Percentiles rank a stretch among this genome's conserved stretches.
Evolutionary conservation across 1,140 invertebrate species (phyloP).

Genomic region (Leptinotarsa undecemlineata): DNA sequence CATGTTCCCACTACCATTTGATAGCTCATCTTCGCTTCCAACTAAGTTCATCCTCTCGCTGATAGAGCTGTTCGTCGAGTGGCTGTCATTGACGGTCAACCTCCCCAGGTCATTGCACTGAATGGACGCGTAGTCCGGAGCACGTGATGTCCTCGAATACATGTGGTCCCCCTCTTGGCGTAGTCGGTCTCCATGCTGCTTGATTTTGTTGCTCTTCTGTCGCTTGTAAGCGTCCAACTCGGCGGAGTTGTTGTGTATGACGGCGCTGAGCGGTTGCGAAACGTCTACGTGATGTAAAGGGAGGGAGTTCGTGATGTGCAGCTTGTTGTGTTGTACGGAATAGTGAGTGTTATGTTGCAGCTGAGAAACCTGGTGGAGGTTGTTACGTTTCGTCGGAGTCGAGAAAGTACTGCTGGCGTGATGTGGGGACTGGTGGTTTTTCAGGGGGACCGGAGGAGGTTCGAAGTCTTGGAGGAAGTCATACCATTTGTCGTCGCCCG

Average conservation of each 20-base stretch:
- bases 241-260: slow-evolving; percentile 46
- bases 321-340: slow-evolving; percentile 51
- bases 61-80: slow-evolving; percentile 61
- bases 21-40: slow-evolving; percentile 64
- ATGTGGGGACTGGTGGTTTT: slow-evolving; percentile 37
- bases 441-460: slow-evolving; percentile 40
- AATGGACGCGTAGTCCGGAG: slow-evolving; percentile 30
- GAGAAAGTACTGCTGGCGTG: slow-evolving; percentile 50
- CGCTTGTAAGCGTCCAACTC: slow-evolving; percentile 55
- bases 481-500: slow-evolving; percentile 69
- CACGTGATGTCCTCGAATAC: slow-evolving; percentile 1
- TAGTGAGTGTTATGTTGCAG: slow-evolving; percentile 49
- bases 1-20: slow-evolving; percentile 58
- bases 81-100: slow-evolving; percentile 57
- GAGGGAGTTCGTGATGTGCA: slow-evolving; percentile 56
- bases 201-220: slow-evolving; percentile 55
- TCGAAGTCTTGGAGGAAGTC: slow-evolving; percentile 49
- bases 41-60: slow-evolving; percentile 51
- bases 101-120: slow-evolving; percentile 45
- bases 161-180: slow-evolving; percentile 34
- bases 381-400: slow-evolving; percentile 51
- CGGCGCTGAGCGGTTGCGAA: slow-evolving; percentile 51
- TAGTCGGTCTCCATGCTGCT: slow-evolving; percentile 55
- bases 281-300: slow-evolving; percentile 55
- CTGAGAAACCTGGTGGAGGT: slow-evolving; percentile 36